Base-by-base conservation (phyloP, 2,888 invertebrate species). In the Melanostoma mellinum region DNA sequence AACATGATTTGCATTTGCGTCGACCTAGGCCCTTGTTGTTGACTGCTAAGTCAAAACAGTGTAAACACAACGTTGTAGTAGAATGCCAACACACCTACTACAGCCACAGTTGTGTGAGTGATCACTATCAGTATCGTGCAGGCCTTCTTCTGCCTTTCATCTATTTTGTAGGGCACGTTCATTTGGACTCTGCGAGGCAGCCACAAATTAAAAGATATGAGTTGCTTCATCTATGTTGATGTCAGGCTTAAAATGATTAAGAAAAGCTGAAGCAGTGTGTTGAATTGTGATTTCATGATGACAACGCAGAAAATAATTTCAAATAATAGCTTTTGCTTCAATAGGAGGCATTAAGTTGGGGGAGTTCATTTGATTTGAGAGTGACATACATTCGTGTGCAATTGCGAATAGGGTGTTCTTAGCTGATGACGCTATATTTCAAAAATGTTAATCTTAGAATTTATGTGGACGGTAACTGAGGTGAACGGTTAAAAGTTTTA, bases 1-100 rank as follows among this genome's bases (percentile, higher is more conserved):
- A 85, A 85, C 85, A 85, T 85, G 65, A 85, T 85, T 82, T 85
- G 74, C 78, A 78, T 80, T 74, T 85, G 72, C 65, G 69, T 82
- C 77, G 71, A 81, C 73, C 77, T 81, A 77, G 61, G 80, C 61
- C 56, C 65, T 74, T 79, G 84, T 75, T 79, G 63, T 75, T 79
- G 63, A 75, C 79, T 61, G 67, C 58, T 58, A 79, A 78, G 84
- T 84, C 79, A 71, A 65, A 84, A 79, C 53, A 74, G n/a, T 74
- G 69, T 74, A 65, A 84, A 79, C 79, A 84, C 46, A 55, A 20
- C 20, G 20, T 20, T 20, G 20, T 20, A 20, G 20, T n/a, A 56
- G 30, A 30, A 8, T 5, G n/a, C 6, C 32, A 8, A 50, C 50
- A 50, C n/a, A 33, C 6, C 52, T 69, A 48, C 5, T 42, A 63